Evolutionary conservation across 2,797 vertebrate genomes (phyloP).

Genomic region (Pitangus sulphuratus): DNA sequence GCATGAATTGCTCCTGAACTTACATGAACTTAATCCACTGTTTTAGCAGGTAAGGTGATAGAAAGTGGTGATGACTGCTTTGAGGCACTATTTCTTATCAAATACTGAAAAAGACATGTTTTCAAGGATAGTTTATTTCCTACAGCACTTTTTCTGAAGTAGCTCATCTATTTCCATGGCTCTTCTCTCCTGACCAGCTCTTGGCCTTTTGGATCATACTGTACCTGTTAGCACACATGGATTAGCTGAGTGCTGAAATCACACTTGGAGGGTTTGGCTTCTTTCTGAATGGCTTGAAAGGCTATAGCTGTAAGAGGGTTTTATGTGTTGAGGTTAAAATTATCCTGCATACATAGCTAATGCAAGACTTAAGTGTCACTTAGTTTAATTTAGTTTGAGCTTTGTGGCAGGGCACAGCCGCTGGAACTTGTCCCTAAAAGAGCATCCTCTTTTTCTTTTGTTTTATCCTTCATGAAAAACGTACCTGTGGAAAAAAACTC

Average conservation of each 20-base stretch:
- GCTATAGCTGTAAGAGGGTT: not conserved
- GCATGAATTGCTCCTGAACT: accelerated
- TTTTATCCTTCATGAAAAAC: not conserved
- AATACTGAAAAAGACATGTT: not conserved
- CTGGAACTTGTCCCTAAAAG: not conserved
- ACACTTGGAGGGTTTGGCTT: not conserved
- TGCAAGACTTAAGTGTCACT: not conserved
- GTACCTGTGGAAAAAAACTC: not conserved
- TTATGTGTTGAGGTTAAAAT: not conserved
- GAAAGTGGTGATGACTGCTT: not conserved
- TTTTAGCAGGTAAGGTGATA: not conserved
- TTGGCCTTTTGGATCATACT: not conserved
- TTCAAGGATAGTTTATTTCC: not conserved
- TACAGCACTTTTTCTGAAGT: not conserved
- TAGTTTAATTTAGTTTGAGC: not conserved
- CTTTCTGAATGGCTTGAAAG: not conserved
- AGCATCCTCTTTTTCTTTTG: not conserved
- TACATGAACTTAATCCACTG: accelerated
- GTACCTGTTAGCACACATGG: not conserved
- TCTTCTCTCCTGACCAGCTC: not conserved
- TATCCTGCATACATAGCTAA: not conserved
- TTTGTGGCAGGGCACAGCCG: not conserved
- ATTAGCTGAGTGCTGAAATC: not conserved
- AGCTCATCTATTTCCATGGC: not conserved
- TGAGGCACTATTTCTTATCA: not conserved